A percentile compares a stretch with the other conserved stretches of the same genome.
These are phyloP conservation scores for Rhineura floridana DNA, from an alignment of 2,113 vertebrate species.

Conservation along the genomic window DNA sequence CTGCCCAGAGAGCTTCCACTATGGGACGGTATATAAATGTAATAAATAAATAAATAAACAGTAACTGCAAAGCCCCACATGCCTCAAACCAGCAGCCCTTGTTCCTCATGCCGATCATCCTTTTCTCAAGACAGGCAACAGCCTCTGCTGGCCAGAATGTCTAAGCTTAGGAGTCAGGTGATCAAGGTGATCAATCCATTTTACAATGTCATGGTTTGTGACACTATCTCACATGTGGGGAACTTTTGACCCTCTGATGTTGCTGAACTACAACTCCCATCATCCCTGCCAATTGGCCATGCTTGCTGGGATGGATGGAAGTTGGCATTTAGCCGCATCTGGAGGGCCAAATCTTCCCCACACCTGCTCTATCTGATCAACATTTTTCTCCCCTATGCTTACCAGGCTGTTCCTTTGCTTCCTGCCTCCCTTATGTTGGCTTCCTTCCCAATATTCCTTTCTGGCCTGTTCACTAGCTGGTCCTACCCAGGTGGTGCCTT, in stretches of 20 bases:
- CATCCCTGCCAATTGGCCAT: no score
- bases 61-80: no score
- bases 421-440: not conserved
- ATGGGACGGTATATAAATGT: no score
- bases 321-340: no score
- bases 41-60: no score
- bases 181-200: not conserved
- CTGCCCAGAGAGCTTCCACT: no score
- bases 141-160: not conserved
- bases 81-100: not conserved
- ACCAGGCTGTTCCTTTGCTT: not conserved
- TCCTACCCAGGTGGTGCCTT: not conserved
- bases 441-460: not conserved
- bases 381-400: not conserved
- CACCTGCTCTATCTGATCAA: not conserved
- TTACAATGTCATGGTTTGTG: not conserved
- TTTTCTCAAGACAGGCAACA: not conserved
- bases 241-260: no score
- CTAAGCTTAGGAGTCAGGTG: not conserved
- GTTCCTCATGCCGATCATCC: not conserved
- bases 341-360: no score
- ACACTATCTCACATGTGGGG: no score
- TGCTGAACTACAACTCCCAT: no score
- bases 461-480: not conserved
- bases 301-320: no score